phyloP scores from a whole-genome alignment of 2,797 vertebrate species.

The Danio tinwini region DNA sequence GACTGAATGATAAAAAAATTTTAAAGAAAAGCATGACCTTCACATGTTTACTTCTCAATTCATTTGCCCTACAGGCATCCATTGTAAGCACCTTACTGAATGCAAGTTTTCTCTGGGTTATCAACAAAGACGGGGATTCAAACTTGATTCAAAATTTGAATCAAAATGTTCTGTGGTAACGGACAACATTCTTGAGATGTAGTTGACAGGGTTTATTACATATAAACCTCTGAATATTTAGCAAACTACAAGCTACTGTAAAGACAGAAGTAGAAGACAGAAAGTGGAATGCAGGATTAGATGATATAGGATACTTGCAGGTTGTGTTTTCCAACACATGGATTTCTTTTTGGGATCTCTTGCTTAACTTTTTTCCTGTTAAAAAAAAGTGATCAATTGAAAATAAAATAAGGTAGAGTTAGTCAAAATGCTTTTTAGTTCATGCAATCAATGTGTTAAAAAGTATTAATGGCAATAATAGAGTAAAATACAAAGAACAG shows the following conservation, averaged over 20 bases:
- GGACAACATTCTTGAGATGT: not conserved
- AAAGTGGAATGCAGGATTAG: conserved; percentile 64
- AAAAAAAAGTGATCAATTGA: conserved; percentile 83
- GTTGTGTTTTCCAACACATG: conserved; percentile 87
- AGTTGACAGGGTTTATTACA: not conserved
- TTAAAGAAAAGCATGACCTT: not conserved
- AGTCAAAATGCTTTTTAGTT: conserved; percentile 19
- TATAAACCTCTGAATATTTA: not conserved
- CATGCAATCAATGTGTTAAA: conserved; percentile 44
- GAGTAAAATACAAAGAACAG: not conserved
- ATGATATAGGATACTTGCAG: conserved; percentile 89
- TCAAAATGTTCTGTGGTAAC: not conserved
- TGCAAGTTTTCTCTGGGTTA: not conserved
- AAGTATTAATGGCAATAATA: not conserved
- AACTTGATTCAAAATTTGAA: not conserved
- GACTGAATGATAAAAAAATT: not conserved
- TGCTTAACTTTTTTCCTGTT: conserved; percentile 94
- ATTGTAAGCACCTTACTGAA: not conserved
- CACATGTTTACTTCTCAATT: not conserved
- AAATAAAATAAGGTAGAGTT: conserved; percentile 58
- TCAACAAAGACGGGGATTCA: not conserved
- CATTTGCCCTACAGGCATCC: not conserved
- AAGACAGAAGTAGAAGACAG: conserved; percentile 58
- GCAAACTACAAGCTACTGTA: conserved; percentile 66
- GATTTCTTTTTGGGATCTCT: conserved; percentile 90